phyloP scores from a whole-genome alignment of 2,113 vertebrate genomes.

The Pygoscelis adeliae region DNA sequence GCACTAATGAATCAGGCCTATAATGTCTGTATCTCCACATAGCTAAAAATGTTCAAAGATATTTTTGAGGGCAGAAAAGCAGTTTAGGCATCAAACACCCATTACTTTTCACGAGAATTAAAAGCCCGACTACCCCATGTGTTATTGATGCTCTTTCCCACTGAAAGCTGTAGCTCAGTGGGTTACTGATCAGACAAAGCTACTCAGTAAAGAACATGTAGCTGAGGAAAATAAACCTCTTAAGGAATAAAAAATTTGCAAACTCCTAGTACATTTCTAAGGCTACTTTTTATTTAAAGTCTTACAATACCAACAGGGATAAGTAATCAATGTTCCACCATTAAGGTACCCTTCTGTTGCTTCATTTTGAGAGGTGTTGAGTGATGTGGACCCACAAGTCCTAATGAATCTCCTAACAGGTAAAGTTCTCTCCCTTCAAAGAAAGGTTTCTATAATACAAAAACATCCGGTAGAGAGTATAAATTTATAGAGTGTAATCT shows the following conservation, averaged over 20 bases:
- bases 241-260: background rate
- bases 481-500: background rate
- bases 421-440: background rate
- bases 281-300: background rate
- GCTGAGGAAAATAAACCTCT: background rate
- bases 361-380: background rate
- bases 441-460: background rate
- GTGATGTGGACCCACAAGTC: background rate
- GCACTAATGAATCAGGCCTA: background rate
- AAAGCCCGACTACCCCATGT: background rate
- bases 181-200: background rate
- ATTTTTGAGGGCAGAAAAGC: background rate
- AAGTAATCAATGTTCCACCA: background rate
- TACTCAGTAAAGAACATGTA: background rate
- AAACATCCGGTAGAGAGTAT: fast-evolving
- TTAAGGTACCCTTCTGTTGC: background rate
- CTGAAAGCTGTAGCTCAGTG: background rate
- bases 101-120: background rate
- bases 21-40: background rate
- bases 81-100: background rate
- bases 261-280: background rate
- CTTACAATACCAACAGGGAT: background rate
- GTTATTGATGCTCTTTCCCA: background rate
- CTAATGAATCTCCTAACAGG: background rate
- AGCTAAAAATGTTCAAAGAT: background rate